Percentiles rank a stretch among this genome's conserved stretches.
Conservation (phyloP, 1,140 invertebrate species). For the Drosophila nebulosa region DNA sequence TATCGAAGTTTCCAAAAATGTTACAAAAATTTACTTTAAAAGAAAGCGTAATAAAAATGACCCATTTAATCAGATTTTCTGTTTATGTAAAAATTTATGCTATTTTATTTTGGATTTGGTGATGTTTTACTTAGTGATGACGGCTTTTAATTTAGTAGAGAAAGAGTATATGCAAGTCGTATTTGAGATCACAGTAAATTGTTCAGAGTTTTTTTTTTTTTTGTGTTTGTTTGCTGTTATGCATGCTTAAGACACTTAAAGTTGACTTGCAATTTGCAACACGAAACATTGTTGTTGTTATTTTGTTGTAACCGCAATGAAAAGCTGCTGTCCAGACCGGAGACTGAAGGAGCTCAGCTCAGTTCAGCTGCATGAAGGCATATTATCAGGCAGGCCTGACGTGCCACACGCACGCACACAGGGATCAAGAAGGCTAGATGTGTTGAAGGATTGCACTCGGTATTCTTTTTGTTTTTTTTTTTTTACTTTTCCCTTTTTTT, state of each 20-base stretch:
- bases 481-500: too few species aligned
- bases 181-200: not conserved
- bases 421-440: not conserved
- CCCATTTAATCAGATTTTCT: too few species aligned
- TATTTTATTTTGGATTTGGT: too few species aligned
- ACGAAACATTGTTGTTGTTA: slow-evolving; percentile 33
- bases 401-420: slow-evolving; percentile 50
- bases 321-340: slow-evolving; percentile 31
- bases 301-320: slow-evolving; percentile 53
- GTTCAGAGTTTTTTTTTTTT: not conserved
- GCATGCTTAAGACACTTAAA: slow-evolving; percentile 42
- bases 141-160: not conserved
- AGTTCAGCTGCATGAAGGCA: slow-evolving; percentile 58
- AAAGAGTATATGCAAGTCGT: not conserved
- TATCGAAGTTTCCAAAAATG: too few species aligned
- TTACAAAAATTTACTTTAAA: too few species aligned
- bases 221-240: slow-evolving; percentile 53
- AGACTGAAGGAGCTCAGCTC: slow-evolving; percentile 6
- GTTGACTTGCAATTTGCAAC: slow-evolving; percentile 51
- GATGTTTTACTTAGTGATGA: too few species aligned
- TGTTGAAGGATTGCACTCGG: slow-evolving; percentile 24
- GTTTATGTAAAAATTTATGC: not conserved
- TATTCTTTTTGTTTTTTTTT: not conserved
- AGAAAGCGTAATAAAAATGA: too few species aligned
- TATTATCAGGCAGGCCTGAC: slow-evolving; percentile 66